Base-by-base conservation (phyloP, 2,888 invertebrate genomes). In the Thereva nobilitata region DNA sequence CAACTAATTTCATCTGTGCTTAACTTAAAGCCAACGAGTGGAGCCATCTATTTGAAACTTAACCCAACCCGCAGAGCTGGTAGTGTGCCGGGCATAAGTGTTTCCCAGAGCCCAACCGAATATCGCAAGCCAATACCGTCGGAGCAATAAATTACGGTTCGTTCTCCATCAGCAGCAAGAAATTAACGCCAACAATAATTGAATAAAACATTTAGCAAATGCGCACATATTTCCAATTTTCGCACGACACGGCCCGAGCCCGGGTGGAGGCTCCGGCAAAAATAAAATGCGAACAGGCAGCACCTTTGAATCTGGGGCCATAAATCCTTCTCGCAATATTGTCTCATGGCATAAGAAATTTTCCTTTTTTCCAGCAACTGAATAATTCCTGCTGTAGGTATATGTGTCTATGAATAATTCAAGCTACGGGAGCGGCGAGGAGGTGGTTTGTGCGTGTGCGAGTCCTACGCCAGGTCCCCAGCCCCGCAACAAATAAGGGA, bases 331-430 rank as follows among this genome's bases (percentile, higher is more conserved):
- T 54, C 53, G 37, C 55, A 65, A 65, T 65, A 65, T 65, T 65
- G 65, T 65, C 65, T 65, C 65, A 38, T 65, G 65, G 65, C 65
- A 65, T 65, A 55, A 55, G 56, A 54, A 54, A 65, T 65, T 65
- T 65, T 65, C 50, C 50, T 52, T 38, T 44, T 50, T 52, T 50
- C 49, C 23, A 50, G 35, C 40, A 61, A 61, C 61, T 61, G 61
- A 61, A 61, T 61, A 61, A 61, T 61, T 61, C 61, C 35, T 49
- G 50, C 50, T 50, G 61, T 61, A 61, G 61, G 61, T 53, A 53
- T 53, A 53, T 64, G 52, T 54, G 52, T 64, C 65, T 65, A 65
- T 65, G 65, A 65, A 65, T 65, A 65, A 65, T 65, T 65, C 65
- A 65, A 35, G 55, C 54, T 54, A 10, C 64, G 38, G 12, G 53